Evolutionary conservation across 2,888 invertebrate genomes (phyloP), one percentile per base, ranked within the genome.

Genomic region (Acanthosepion esculentum): DNA sequence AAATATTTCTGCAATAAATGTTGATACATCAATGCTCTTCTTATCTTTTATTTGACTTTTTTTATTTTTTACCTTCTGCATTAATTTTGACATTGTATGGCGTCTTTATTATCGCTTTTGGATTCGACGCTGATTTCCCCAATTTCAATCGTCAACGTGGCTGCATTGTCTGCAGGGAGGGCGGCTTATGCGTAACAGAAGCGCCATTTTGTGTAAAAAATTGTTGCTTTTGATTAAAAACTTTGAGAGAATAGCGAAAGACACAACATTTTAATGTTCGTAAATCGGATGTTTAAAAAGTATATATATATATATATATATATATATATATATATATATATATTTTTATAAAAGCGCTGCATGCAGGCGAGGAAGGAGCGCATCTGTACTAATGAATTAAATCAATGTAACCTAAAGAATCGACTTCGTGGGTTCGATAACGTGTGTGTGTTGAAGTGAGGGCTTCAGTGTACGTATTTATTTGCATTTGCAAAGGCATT

Each of bases 151-250:
- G 78, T 78, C 78, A 10, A 15, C 15, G n/a, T n/a, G 33, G 78
- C n/a, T n/a, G 78, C n/a, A 78, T 78, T 78, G 78, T 78, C 18
- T 78, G 78, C 1, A n/a, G 78, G 78, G n/a, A 33, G 78, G 78
- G n/a, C n/a, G 78, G 15, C 15, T 26, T 26, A 15, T 33, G 78
- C 78, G 15, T 78, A 20, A 20, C 8, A 78, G n/a, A 33, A 78
- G 18, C n/a, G 78, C 2, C 78, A 78, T 78, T 78, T 78, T 78
- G 15, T n/a, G n/a, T 15, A n/a, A 78, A 78, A 78, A 78, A 78
- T 78, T 78, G 78, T 78, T 78, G n/a, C 78, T n/a, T n/a, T 78
- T 78, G 78, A 78, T 78, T 78, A 78, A 78, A 78, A 78, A 78
- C 78, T 78, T 78, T 78, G n/a, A 78, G 10, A n/a, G 78, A 78